Percentiles rank a stretch among this genome's conserved stretches.
These are phyloP conservation scores for Ormyrus nitidulus DNA, from an alignment of 2,888 invertebrate species.

Conservation along the genomic window DNA sequence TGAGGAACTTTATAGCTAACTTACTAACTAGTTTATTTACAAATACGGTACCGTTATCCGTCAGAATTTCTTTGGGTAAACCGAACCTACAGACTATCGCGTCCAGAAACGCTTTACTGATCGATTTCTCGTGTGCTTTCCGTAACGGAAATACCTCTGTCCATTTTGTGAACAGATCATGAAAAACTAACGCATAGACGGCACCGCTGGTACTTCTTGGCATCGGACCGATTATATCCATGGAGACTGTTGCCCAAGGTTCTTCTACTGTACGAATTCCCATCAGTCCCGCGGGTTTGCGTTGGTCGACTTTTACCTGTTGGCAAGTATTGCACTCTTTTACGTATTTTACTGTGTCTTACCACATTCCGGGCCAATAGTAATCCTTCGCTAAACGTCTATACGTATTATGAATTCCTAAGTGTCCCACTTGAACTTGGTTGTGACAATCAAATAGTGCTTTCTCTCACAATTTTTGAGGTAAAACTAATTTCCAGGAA, in stretches of 20 bases:
- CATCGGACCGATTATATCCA: slow-evolving; percentile 25
- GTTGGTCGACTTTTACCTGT: neutral
- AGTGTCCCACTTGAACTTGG: too few relatives aligned
- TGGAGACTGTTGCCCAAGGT: slow-evolving; percentile 27
- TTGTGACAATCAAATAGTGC: neutral
- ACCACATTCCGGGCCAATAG: neutral
- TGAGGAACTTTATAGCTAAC: too few relatives aligned
- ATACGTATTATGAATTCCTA: neutral
- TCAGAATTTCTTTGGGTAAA: too few relatives aligned
- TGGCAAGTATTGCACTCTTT: neutral
- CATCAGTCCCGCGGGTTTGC: slow-evolving; percentile 14
- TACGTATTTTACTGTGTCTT: neutral
- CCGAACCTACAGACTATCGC: too few relatives aligned
- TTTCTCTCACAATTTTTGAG: neutral
- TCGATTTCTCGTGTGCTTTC: slow-evolving; percentile 23
- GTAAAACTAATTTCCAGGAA: neutral
- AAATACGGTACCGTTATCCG: too few relatives aligned
- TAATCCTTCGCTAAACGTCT: neutral
- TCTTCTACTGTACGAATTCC: slow-evolving; percentile 10
- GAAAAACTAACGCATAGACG: slow-evolving; percentile 28
- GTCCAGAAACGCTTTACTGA: too few relatives aligned
- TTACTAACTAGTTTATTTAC: too few relatives aligned
- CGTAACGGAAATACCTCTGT: slow-evolving; percentile 40
- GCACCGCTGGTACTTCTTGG: slow-evolving; percentile 24
- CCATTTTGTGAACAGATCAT: slow-evolving; percentile 52